Conservation (phyloP, 2,888 invertebrate genomes). For the Drosophila prostipennis region DNA sequence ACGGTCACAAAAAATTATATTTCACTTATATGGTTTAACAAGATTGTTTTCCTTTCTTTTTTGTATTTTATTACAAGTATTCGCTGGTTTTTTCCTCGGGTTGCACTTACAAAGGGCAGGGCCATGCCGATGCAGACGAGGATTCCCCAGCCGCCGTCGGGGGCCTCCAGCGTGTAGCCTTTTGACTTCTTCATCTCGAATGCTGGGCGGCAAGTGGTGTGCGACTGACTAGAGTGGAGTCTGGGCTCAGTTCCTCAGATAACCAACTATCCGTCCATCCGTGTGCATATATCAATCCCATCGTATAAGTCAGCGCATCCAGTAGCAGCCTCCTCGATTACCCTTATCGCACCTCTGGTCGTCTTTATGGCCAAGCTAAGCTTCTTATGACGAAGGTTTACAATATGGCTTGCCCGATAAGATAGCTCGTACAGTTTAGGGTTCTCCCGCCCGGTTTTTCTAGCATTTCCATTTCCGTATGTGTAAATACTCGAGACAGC, state of each 20-base stretch:
- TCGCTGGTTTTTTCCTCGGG: too few species aligned
- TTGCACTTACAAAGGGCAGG: slow-evolving; percentile 88
- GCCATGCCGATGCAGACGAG: slow-evolving; percentile 90
- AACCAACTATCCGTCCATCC: too few species aligned
- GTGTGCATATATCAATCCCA: slow-evolving; percentile 30
- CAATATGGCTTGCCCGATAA: slow-evolving; percentile 19
- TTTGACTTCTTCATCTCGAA: slow-evolving; percentile 12
- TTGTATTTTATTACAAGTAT: too few species aligned
- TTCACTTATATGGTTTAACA: too few species aligned
- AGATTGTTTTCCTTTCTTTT: neutral
- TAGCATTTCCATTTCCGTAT: slow-evolving; percentile 1
- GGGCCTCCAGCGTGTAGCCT: slow-evolving; percentile 83
- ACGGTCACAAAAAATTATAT: neutral
- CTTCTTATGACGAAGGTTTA: slow-evolving; percentile 38
- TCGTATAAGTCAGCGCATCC: slow-evolving; percentile 13
- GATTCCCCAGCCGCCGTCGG: slow-evolving; percentile 94
- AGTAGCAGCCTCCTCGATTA: slow-evolving; percentile 34
- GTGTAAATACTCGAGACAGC: neutral
- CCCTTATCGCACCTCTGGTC: slow-evolving; percentile 35
- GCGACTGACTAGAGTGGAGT: neutral
- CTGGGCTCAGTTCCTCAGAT: neutral
- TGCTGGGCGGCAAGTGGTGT: slow-evolving; percentile 24
- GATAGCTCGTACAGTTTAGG: slow-evolving; percentile 1
- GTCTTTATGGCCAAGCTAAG: slow-evolving; percentile 45
- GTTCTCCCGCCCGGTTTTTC: slow-evolving; percentile 3